Evolutionary conservation across 2,113 vertebrate genomes (phyloP), one percentile per base, ranked within the genome.

Genomic region (Phasianus colchicus): DNA sequence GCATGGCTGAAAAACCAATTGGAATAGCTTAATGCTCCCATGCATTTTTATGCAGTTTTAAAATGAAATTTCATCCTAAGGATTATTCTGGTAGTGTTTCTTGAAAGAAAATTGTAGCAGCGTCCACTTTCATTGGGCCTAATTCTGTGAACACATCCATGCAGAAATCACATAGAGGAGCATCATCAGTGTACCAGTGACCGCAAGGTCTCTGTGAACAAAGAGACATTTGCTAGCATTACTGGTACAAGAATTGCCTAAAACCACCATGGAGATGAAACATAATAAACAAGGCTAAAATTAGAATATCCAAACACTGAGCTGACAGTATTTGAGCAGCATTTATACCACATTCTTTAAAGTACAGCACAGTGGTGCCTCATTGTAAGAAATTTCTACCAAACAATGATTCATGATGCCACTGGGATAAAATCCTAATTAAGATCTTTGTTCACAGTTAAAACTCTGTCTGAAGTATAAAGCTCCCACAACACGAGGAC

Each of bases 271-370:
- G 88, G 95, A 95, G 82, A 96, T 88, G 72, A 91, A 92, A 52
- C 75, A 89, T 89, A 89, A 96, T 88, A 95, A 96, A 95, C 89
- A 95, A 85, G 78, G 25, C 75, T 95, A 95, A 95, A 94, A 85
- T 93, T 93, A 93, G 94, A 91, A 60, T 86, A 92, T 60, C 60
- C 89, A 74, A 95, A 93, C 82, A 77, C 60, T 40, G 21, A 93
- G 72, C 60, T 92, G 84, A 77, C 89, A 89, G 78, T 83, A 86
- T 89, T 96, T 95, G 86, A 96, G 85, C 55, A 95, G 60, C 79
- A 83, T 89, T 93, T 96, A 80, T 64, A 80, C 34, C 79, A 86
- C 89, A 82, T 82, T 83, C 67, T 89, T 92, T 73, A 47, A 91
- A 91, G 81, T 55, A 86, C 67, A 93, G 79, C 89, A 86, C 64